Evolutionary conservation across 2,113 vertebrate genomes (phyloP), one percentile per base, ranked within the genome.

Genomic region (Oryzias javanicus): DNA sequence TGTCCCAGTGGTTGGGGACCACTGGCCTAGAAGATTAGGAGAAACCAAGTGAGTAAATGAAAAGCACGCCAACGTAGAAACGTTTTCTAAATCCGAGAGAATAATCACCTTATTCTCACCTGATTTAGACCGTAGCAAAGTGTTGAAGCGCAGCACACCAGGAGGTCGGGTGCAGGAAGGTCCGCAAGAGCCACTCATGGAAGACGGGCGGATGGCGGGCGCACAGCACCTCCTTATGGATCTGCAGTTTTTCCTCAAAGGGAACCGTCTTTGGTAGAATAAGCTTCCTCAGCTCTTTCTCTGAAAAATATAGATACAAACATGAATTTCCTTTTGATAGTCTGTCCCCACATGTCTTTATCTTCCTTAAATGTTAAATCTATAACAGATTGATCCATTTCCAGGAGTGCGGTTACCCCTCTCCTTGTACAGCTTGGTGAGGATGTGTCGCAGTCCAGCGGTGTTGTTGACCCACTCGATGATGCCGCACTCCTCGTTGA

Each of bases 381-480:
- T 29, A 6, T 1, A 29, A 29, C 27, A 5, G 27, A 29, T 29
- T 6, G 7, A 29, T 29, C 4, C 27, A 1, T 8, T 29, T 29
- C 17, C 16, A 5, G 3, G 15, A 20, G 13, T 7, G 6, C 27
- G 5, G 7, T 19, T 89, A 98, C 97, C 96, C 90, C 94, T 96
- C 79, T 99, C 97, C 78, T 97, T 99, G 68, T 98, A 98, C 46
- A 99, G 89, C 78, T 97, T 97, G 80, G 93, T 96, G 70, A 99
- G 93, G 78, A 99, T 98, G 83, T 95, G 93, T 76, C 97, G 91
- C 24, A 99, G 90, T 7, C 97, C 95, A 16, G 94, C 93, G 2
- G 97, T 99, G 82, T 99, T 96, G 90, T 94, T 98, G 71, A 98
- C 96, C 97, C 97, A 99, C 78, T 99, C 97, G 51, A 99, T 95